These are phyloP conservation scores for Turnix velox DNA, from an alignment of 2,113 vertebrate genomes.

Conservation along the genomic window DNA sequence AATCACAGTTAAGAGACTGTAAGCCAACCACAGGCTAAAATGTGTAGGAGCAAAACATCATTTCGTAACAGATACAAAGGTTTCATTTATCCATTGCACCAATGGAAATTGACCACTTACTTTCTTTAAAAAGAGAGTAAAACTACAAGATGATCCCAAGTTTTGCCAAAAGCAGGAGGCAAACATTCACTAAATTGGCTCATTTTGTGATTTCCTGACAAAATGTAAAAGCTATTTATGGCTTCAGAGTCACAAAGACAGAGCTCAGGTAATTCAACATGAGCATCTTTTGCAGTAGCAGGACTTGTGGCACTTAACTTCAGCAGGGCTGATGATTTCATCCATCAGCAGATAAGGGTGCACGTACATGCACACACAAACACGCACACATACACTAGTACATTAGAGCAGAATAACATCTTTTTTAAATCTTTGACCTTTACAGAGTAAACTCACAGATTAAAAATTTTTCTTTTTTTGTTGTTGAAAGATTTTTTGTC, in stretches of 20 bases:
- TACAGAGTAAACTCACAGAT: neutral
- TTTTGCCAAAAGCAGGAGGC: neutral
- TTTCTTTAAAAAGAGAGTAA: neutral
- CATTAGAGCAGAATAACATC: neutral
- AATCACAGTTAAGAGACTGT: neutral
- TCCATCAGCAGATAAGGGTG: neutral
- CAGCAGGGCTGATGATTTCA: slow-evolving; percentile 9
- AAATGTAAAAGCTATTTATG: slow-evolving; percentile 11
- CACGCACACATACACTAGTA: neutral
- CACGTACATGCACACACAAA: neutral
- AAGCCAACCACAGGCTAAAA: neutral
- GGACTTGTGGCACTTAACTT: slow-evolving; percentile 14
- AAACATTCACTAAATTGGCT: neutral
- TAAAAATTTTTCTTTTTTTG: neutral
- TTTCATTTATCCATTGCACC: neutral
- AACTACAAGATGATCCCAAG: neutral
- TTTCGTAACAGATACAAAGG: neutral
- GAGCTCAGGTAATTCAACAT: neutral
- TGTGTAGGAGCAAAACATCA: neutral
- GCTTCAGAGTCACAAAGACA: slow-evolving; percentile 28
- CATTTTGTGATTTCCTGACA: neutral
- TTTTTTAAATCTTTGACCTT: neutral
- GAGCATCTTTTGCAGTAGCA: neutral
- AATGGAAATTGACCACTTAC: neutral
- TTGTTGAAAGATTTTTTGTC: neutral